Evolutionary conservation across 2,797 vertebrate genomes (phyloP).

Genomic region (Oryzias sinensis): DNA sequence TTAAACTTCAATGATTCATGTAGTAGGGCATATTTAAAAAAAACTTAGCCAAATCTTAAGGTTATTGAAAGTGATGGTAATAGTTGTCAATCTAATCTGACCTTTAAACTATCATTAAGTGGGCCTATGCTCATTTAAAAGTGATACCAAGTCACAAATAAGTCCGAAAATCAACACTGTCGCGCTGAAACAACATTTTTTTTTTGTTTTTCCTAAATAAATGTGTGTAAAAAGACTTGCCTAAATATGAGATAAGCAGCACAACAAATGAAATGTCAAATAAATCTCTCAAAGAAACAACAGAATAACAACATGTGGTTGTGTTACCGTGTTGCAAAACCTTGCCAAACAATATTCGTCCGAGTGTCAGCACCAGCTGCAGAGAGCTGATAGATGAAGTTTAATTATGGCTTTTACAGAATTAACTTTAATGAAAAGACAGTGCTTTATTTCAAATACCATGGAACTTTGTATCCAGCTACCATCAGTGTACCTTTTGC

Average conservation of each 20-base stretch:
- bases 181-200: no score
- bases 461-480: not conserved
- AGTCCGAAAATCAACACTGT: no score
- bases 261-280: constrained; percentile 8
- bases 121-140: constrained; percentile 2
- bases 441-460: not conserved
- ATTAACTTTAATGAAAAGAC: constrained; percentile 4
- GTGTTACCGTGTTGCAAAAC: not conserved
- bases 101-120: not conserved
- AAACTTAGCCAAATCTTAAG: no score
- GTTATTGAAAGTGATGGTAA: no score
- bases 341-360: not conserved
- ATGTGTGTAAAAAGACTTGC: not conserved
- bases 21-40: no score
- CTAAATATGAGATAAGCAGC: constrained; percentile 3
- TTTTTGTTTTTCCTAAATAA: no score
- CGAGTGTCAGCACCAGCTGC: constrained; percentile 15
- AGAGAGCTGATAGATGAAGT: constrained; percentile 10
- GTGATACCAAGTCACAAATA: not conserved
- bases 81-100: not conserved
- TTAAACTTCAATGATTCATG: no score
- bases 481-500: not conserved
- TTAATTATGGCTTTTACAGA: not conserved
- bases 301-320: not conserved
- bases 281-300: constrained; percentile 3